phyloP scores from a whole-genome alignment of 2,888 invertebrate species.

The Pimpla rufipes region DNA sequence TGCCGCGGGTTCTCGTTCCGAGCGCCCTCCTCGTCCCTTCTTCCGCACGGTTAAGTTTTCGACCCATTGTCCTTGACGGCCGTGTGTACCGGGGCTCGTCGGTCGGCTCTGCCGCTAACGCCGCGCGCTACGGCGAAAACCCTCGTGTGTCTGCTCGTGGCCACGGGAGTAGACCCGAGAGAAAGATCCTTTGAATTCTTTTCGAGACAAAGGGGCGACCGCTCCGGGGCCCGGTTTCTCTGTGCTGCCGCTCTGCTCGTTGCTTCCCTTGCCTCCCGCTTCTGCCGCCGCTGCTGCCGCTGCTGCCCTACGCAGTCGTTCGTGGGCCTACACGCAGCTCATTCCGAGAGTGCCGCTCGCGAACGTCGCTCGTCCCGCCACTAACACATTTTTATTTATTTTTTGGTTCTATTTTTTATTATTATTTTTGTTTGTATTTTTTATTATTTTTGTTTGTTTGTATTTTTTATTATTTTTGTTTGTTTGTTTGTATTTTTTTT shows the following conservation, averaged over 20 bases:
- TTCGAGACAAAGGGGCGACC: conserved; percentile 62
- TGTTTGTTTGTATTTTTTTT: no score
- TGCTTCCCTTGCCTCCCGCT: conserved; percentile 39
- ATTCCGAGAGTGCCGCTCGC: conserved; percentile 20
- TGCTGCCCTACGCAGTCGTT: conserved; percentile 49
- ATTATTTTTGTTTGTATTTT: no score
- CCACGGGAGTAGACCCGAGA: conserved; percentile 41
- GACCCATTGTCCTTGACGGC: conserved; percentile 70
- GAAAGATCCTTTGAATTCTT: conserved; percentile 65
- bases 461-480: no score
- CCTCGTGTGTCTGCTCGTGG: conserved; percentile 67
- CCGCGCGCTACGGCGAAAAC: conserved; percentile 44
- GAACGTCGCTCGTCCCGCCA: background rate
- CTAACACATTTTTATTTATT: background rate
- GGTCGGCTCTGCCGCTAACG: conserved; percentile 9
- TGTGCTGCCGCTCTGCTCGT: conserved; percentile 20
- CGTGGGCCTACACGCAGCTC: conserved; percentile 37
- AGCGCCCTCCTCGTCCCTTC: conserved; percentile 44
- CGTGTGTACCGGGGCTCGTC: conserved; percentile 27
- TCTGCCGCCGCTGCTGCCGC: conserved; percentile 7
- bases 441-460: no score
- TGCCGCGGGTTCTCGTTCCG: conserved; percentile 6
- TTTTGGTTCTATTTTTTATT: no score
- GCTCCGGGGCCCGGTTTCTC: conserved; percentile 49
- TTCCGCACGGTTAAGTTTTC: conserved; percentile 70